Conservation (phyloP, 2,797 vertebrate genomes). For the Epinephelus awoara region DNA sequence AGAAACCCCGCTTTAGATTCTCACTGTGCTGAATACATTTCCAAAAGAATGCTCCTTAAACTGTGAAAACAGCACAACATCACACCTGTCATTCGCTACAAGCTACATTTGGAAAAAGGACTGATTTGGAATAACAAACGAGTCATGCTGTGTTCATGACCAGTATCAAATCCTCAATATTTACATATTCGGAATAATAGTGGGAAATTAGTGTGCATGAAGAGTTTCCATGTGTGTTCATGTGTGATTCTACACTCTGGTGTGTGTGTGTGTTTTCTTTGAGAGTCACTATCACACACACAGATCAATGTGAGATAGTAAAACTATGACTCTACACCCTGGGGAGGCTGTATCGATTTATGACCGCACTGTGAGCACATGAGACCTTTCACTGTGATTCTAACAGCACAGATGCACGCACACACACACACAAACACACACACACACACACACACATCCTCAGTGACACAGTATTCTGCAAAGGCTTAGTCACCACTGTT, state of each 20-base stretch:
- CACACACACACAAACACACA: slow-evolving; percentile 8
- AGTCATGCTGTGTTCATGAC: too few species aligned
- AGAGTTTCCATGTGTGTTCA: neutral
- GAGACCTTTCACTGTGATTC: slow-evolving; percentile 49
- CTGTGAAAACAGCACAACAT: too few species aligned
- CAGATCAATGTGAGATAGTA: slow-evolving; percentile 66
- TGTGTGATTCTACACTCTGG: neutral
- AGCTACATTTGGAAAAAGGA: too few species aligned
- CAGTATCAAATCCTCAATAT: too few species aligned
- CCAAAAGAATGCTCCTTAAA: too few species aligned
- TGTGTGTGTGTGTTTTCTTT: slow-evolving; percentile 22
- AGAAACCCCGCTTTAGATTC: too few species aligned
- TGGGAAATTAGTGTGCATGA: too few species aligned
- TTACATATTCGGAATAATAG: too few species aligned
- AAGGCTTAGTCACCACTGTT: slow-evolving; percentile 31
- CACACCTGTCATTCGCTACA: too few species aligned
- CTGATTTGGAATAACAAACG: too few species aligned
- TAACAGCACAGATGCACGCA: slow-evolving; percentile 16
- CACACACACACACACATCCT: too few species aligned
- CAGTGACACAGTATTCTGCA: neutral
- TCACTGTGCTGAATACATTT: too few species aligned
- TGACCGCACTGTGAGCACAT: slow-evolving; percentile 46
- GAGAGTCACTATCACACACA: slow-evolving; percentile 37
- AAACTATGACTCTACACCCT: slow-evolving; percentile 58
- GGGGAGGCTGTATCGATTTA: slow-evolving; percentile 57